Base-by-base conservation (phyloP, 1,140 invertebrate genomes). In the Oreohelix idahoensis region DNA sequence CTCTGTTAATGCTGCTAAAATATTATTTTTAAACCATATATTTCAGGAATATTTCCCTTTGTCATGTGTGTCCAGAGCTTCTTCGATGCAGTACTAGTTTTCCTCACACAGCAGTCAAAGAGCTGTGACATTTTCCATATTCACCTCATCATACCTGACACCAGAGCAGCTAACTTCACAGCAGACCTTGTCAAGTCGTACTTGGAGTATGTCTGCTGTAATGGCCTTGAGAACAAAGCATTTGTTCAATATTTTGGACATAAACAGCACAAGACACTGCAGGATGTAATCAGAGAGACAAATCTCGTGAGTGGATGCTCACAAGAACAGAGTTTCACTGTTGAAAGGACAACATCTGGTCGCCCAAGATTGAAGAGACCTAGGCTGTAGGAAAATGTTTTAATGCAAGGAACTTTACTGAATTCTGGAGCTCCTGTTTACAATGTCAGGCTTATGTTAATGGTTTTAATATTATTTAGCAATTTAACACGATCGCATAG, bases 331-430 rank as follows among this genome's bases (percentile, higher is more conserved):
- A n/a, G 23, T 20, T 58, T 58, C 53, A 58, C 71, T 32, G 63
- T 32, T 42, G 75, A 77, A 26, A 77, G 75, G 49, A 29, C 75
- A 26, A 8, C 17, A 32, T 53, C 75, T 51, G 77, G 77, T 23
- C 51, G 77, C 4, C 77, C 53, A 1, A 58, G 77, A 42, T 10
- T 79, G 20, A 79, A 79, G 53, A 63, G 77, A 32, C 77, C 77
- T 38, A 35, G 77, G 36, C 35, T 77, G 32, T 77, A 45, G 42
- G n/a, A 5, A 45, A 45, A n/a, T n/a, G n/a, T n/a, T n/a, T n/a
- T n/a, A n/a, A n/a, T n/a, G n/a, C n/a, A n/a, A n/a, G n/a, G n/a
- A n/a, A n/a, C n/a, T n/a, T n/a, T n/a, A n/a, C n/a, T n/a, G n/a
- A n/a, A n/a, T n/a, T n/a, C n/a, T n/a, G n/a, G n/a, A n/a, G n/a